Evolutionary conservation across 2,888 invertebrate genomes (phyloP), one percentile per base, ranked within the genome.

Genomic region (Tinea trinotella): DNA sequence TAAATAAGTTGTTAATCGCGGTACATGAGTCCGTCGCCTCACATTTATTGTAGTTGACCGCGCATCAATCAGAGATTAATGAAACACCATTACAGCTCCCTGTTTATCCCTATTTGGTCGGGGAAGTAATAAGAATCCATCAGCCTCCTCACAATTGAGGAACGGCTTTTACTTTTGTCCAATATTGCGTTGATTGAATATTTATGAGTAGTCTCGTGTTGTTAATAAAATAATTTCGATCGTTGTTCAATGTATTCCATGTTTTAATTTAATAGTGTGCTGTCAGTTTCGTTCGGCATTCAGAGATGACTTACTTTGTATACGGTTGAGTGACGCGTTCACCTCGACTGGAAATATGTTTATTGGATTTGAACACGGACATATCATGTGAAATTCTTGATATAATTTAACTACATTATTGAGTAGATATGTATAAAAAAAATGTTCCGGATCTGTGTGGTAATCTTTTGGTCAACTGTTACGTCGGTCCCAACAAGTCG

Each of bases 161-260:
- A 76, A 71, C 72, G 67, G 80, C 83, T 82, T 77, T 84, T 82
- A 81, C 82, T 83, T 82, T 80, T 79, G 72, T 76, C 73, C 68
- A 76, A 74, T 72, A 79, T 71, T 69, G 68, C 62, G 68, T 64
- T 67, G 66, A 67, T 70, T 74, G 73, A 77, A 77, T 79, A 76
- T 76, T 65, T 68, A 78, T 76, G 70, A 77, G 70, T 15, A 24
- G 6, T 35, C 35, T 35, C 2, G 7, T 24, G 50, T 59, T 62
- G 63, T 67, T 70, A 69, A 74, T 70, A 74, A 68, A 68, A 74
- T 74, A 67, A 69, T 70, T 67, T 63, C 65, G 9, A 65, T 6
- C 40, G n/a, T 40, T 40, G 10, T 13, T 40, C 7, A 61, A 63
- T 64, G 66, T 70, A 71, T 70, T 63, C 65, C 65, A 62, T 68